Percentiles rank a stretch among this genome's conserved stretches.
Evolutionary conservation across 1,140 invertebrate species (phyloP).

Genomic region (Eumaeus atala): DNA sequence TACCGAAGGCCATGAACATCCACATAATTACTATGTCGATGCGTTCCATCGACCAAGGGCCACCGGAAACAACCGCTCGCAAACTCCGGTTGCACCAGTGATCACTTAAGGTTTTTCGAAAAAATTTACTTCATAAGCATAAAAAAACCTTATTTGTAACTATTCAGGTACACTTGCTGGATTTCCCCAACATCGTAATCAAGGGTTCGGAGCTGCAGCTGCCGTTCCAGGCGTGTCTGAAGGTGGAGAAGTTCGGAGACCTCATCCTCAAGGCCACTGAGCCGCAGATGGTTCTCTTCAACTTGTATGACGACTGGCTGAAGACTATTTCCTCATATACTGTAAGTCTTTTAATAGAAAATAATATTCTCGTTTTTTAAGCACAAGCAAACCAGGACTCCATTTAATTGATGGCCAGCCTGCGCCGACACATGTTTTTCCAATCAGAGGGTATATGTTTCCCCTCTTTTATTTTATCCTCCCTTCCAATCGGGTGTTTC

Average conservation of each 20-base stretch:
- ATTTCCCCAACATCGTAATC: constrained; percentile 99
- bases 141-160: neutral
- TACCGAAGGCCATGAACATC: no score
- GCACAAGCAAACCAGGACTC: neutral
- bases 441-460: no score
- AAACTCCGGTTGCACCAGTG: no score
- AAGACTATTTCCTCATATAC: constrained; percentile 97
- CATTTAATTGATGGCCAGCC: neutral
- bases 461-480: no score
- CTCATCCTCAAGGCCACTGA: constrained; percentile 99
- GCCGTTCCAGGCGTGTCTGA: constrained; percentile 99
- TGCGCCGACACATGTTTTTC: no score
- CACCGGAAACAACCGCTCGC: no score
- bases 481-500: no score
- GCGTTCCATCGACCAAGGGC: no score
- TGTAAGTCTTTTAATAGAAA: constrained; percentile 47
- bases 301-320: constrained; percentile 99
- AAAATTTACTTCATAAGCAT: no score
- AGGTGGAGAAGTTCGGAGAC: constrained; percentile 99
- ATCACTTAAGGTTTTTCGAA: no score
- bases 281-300: constrained; percentile 99
- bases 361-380: neutral
- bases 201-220: constrained; percentile 99
- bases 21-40: no score
- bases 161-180: constrained; percentile 91